Evolutionary conservation across 2,888 invertebrate genomes (phyloP), one percentile per base, ranked within the genome.

Genomic region (Drosophila anomalata): DNA sequence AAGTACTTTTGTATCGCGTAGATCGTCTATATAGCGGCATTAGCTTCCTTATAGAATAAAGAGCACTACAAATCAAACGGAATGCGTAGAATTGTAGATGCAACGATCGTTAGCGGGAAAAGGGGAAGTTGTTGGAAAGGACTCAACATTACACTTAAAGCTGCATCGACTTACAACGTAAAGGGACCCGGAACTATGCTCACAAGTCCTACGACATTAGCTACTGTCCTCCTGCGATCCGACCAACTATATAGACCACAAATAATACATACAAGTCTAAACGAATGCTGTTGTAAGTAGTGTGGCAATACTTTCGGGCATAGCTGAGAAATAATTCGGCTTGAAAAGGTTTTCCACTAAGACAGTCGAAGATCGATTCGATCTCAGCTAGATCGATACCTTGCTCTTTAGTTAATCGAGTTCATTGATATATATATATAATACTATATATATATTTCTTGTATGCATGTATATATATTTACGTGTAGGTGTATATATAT

Each of bases 81-180:
- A 66, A 50, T 57, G 58, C 69, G 51, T 50, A 51, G 82, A 81
- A 71, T 61, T 77, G 69, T 17, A 20, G 44, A 44, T 20, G 20
- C 79, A 79, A 83, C 83, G 77, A 86, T 75, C 83, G 78, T 79
- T 77, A 79, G 86, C 80, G 75, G 84, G 72, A 56, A 77, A 82
- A 68, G 63, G 77, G 78, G 62, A 46, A 79, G 75, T 61, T 56
- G 76, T 78, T 75, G 80, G 62, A 79, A 75, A 78, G 66, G 78
- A 85, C 79, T 82, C 72, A 86, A 80, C 83, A 77, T 75, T 86
- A 79, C 72, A 84, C 81, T 78, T 82, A 87, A 80, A 84, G 84
- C 80, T 84, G 81, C 58, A 70, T 73, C 57, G 36, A 39, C 57
- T 24, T 44, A 67, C 68, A 67, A 66, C 66, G 54, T 46, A 46